Evolutionary conservation across 2,797 vertebrate species (phyloP).

Genomic region (Alosa sapidissima): DNA sequence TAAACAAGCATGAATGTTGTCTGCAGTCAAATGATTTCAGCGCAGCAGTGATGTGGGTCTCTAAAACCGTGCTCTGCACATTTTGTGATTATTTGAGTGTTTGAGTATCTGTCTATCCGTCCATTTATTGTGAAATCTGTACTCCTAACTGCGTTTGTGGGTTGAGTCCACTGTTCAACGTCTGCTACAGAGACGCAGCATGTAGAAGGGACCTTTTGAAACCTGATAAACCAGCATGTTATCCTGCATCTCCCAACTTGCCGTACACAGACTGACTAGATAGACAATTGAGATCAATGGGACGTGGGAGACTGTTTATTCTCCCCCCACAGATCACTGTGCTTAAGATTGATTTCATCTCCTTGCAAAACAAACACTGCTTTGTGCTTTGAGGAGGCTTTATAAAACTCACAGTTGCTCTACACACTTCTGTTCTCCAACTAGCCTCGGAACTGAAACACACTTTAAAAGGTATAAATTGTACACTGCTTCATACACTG

Average conservation of each 20-base stretch:
- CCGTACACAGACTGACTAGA: background rate
- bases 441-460: too few relatives aligned
- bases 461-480: too few relatives aligned
- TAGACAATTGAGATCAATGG: background rate
- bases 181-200: background rate
- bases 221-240: background rate
- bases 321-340: background rate
- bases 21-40: background rate
- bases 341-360: background rate
- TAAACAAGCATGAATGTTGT: background rate
- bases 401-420: too few relatives aligned
- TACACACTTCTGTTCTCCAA: too few relatives aligned
- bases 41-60: background rate
- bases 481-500: too few relatives aligned
- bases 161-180: background rate
- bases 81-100: background rate
- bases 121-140: background rate
- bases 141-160: background rate
- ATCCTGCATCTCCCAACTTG: background rate
- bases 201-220: background rate
- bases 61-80: background rate
- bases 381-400: too few relatives aligned
- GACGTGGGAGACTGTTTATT: background rate
- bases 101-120: background rate
- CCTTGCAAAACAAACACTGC: background rate